Evolutionary conservation across 2,113 vertebrate species (phyloP), one percentile per base, ranked within the genome.

Genomic region (Cervus canadensis): DNA sequence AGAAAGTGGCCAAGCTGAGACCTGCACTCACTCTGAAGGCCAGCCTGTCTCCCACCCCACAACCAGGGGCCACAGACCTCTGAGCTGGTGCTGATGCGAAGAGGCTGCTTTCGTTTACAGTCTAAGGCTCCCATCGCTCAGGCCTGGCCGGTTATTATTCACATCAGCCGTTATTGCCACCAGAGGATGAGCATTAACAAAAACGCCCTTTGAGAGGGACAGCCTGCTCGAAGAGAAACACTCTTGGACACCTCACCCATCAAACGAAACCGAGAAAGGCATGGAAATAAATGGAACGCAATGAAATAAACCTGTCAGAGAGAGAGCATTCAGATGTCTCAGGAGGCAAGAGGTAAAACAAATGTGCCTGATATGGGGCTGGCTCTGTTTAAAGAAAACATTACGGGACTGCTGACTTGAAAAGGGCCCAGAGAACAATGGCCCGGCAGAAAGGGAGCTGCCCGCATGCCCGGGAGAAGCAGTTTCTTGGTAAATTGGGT

Each of bases 251-350:
- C 94, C 97, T 94, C 95, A 95, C 95, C 93, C 97, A 96, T 94
- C 94, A 97, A 96, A 89, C 50, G 84, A 64, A 50, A 62, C 87
- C n/a, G 87, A 91, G 97, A 96, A 98, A 40, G 8, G 15, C 21
- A 96, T 78, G 76, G 95, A 98, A 98, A 98, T 97, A 98, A 98
- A 98, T 74, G 98, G 96, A 74, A 6, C 14, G 40, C 93, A 62
- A 36, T 97, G 98, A 97, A 98, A 98, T 98, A 98, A 98, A 98
- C 92, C 98, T 98, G 98, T 98, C 98, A 98, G 97, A 98, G 60
- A 54, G 98, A 95, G 97, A 98, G 93, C 95, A 94, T 98, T 97
- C 52, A 92, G 96, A 93, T 5, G 79, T 88, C 95, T 97, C 25
- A 15, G 93, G 98, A 98, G 97, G 98, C 56, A 94, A 98, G 98